These are phyloP conservation scores for Styela plicata DNA, from an alignment of 23 tunicate species.

Conservation along the genomic window DNA sequence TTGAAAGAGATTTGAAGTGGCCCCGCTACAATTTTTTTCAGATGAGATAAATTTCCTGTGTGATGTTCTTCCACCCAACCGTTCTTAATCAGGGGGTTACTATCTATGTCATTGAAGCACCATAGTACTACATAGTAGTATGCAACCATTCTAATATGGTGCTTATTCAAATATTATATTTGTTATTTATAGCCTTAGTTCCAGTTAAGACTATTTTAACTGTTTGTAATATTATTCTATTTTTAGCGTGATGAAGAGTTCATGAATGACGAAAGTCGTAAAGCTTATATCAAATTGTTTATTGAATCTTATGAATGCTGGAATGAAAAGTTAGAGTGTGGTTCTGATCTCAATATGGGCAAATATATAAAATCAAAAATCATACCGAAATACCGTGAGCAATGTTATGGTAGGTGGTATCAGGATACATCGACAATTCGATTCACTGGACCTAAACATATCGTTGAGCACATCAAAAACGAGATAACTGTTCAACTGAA, in stretches of 20 bases:
- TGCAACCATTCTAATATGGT: no score
- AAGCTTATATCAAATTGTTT: not conserved
- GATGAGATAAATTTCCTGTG: no score
- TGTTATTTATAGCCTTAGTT: no score
- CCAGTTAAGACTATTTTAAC: no score
- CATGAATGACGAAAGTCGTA: not conserved
- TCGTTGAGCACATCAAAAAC: not conserved
- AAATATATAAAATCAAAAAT: not conserved
- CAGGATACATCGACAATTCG: not conserved
- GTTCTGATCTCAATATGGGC: not conserved
- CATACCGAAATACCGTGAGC: not conserved
- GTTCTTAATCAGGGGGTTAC: no score
- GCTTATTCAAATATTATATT: no score
- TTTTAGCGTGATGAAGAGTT: not conserved
- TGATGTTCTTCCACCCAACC: no score
- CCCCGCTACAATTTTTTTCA: no score
- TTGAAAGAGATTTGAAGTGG: no score
- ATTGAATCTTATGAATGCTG: not conserved
- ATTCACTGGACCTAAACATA: not conserved
- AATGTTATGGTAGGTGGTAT: not conserved
- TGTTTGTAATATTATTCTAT: no score
- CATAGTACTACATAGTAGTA: no score
- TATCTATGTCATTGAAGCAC: no score
- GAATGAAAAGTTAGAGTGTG: not conserved
- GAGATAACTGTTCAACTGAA: not conserved